Evolutionary conservation across 1,140 invertebrate species (phyloP), one percentile per base, ranked within the genome.

Genomic region (Limonius californicus): DNA sequence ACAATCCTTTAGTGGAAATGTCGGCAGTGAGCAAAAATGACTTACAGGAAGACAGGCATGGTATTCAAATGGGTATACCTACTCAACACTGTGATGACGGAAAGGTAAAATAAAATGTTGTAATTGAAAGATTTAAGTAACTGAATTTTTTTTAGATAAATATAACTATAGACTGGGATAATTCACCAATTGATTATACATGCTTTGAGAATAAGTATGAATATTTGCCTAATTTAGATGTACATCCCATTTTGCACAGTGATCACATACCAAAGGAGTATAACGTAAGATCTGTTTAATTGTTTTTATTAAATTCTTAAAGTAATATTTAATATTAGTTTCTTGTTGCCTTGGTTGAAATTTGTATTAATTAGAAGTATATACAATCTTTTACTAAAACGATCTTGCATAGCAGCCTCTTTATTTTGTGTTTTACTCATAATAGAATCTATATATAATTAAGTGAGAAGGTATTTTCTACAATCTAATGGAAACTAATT

Each of bases 161-260:
- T 66, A 75, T 93, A 20, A 77, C 78, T 8, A 67, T 88, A 0
- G 91, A 93, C 74, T 92, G 88, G 86, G 79, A 89, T 76, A 74
- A 81, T n/a, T 83, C 83, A 39, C 78, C 84, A 19, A 71, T 80
- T 43, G 82, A 85, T 65, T 83, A 90, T 63, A 89, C 86, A 1
- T 91, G 88, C 65, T 85, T 80, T 60, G 79, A 81, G 53, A 39
- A 81, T 70, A 74, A 73, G 68, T 73, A 78, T 45, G 39, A 75
- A 64, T 80, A 74, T 57, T 45, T 74, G 18, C 83, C 85, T 14
- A 74, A 82, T 67, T 59, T 68, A 45, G 72, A 76, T 12, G 70
- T 80, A 16, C 68, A 77, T 58, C 80, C 89, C 1, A 64, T 84
- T 21, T 65, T 82, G 35, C 81, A 83, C 60, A 82, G 82, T 57